phyloP scores from a whole-genome alignment of 1,140 invertebrate genomes.

The Drosophila kikkawai region DNA sequence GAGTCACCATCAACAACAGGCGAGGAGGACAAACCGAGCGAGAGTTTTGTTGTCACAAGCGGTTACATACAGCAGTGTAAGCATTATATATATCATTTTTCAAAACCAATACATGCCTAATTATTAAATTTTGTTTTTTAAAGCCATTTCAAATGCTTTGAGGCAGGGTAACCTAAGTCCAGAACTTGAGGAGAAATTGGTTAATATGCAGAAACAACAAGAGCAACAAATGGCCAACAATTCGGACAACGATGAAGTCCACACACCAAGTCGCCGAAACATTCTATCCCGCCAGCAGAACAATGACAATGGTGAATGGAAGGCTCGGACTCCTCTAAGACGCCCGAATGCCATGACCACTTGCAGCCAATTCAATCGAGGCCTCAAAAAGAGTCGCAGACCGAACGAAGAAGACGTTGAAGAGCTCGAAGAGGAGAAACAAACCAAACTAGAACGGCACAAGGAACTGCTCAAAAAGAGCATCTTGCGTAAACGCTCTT shows the following conservation, averaged over 20 bases:
- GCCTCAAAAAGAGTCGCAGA: constrained; percentile 54
- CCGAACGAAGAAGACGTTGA: constrained; percentile 37
- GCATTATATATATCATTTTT: constrained; percentile 1
- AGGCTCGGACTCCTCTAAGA: constrained; percentile 45
- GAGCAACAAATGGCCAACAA: constrained; percentile 90
- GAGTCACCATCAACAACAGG: constrained; percentile 6
- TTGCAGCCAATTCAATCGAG: constrained; percentile 29
- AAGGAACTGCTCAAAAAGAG: constrained; percentile 97
- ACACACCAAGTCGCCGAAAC: constrained; percentile 37
- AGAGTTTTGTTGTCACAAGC: constrained; percentile 91
- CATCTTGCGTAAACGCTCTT: constrained; percentile 94
- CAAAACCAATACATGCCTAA: not conserved
- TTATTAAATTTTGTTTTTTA: constrained; percentile 12
- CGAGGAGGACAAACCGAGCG: constrained; percentile 58
- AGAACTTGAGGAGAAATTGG: constrained; percentile 96
- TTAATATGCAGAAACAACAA: constrained; percentile 94
- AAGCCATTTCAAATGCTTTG: constrained; percentile 92
- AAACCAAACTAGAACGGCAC: constrained; percentile 86
- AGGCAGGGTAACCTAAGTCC: constrained; percentile 95
- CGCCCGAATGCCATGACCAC: constrained; percentile 43
- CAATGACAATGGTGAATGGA: constrained; percentile 67
- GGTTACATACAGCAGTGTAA: constrained; percentile 93
- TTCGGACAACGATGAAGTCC: constrained; percentile 32
- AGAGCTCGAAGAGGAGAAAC: constrained; percentile 53
- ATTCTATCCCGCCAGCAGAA: constrained; percentile 50